These are phyloP conservation scores for Porites cylindrica DNA, from an alignment of 92 coral and sea anemone genomes.

Conservation along the genomic window DNA sequence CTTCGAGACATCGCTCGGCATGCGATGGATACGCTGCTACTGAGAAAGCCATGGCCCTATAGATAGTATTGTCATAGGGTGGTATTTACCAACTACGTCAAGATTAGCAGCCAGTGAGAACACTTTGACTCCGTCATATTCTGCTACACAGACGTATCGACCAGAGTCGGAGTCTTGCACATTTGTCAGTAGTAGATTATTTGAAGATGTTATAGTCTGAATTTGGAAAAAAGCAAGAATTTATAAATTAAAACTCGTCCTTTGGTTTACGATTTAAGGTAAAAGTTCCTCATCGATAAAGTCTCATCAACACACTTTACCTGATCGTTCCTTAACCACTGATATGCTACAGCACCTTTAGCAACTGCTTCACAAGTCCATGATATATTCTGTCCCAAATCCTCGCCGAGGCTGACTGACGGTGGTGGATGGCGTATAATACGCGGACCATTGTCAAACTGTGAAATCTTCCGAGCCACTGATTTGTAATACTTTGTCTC, in stretches of 20 bases:
- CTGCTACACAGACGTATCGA: constrained; percentile 66
- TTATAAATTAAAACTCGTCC: neutral
- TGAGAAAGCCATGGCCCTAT: too few species aligned
- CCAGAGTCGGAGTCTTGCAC: constrained; percentile 56
- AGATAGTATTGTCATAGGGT: neutral
- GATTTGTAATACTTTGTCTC: constrained; percentile 26
- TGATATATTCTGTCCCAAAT: constrained; percentile 42
- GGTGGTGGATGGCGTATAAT: constrained; percentile 61
- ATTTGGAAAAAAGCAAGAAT: neutral
- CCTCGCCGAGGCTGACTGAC: constrained; percentile 44
- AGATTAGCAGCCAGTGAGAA: constrained; percentile 53
- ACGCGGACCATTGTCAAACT: constrained; percentile 49
- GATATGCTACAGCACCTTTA: constrained; percentile 21
- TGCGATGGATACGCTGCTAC: too few species aligned
- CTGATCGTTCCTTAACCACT: constrained; percentile 64
- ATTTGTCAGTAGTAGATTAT: constrained; percentile 36
- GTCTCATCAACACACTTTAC: constrained; percentile 1
- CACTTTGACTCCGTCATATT: constrained; percentile 54
- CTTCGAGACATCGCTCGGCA: too few species aligned
- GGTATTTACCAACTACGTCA: constrained; percentile 60
- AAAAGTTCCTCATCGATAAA: too few species aligned
- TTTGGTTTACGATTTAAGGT: neutral
- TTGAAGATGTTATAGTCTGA: constrained; percentile 22
- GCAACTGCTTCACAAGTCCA: constrained; percentile 66
- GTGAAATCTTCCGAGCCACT: constrained; percentile 13